Conservation (phyloP, 2,888 invertebrate genomes). For the Chymomyza procnemis region DNA sequence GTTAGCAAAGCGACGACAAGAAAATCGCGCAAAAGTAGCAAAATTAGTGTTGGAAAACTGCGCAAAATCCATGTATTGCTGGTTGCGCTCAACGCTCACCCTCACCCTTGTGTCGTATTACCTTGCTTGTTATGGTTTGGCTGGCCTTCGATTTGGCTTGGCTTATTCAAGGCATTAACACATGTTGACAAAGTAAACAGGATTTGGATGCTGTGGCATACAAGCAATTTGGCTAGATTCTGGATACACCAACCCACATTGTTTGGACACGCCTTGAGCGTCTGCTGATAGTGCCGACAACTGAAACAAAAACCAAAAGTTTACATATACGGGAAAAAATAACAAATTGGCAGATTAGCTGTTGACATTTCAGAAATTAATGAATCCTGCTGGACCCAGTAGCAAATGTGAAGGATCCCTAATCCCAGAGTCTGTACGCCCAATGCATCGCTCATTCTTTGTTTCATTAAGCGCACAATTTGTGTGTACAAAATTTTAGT, state of each 20-base stretch:
- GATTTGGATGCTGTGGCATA: conserved; percentile 53
- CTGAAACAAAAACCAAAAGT: conserved; percentile 1
- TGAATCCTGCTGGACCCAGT: conserved; percentile 66
- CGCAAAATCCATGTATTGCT: not conserved
- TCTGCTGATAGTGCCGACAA: conserved; percentile 22
- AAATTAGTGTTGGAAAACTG: conserved; percentile 24
- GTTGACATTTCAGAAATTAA: conserved; percentile 76
- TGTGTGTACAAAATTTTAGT: conserved; percentile 27
- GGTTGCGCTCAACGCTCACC: not conserved
- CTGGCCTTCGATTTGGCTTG: conserved; percentile 56
- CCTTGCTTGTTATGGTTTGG: conserved; percentile 35
- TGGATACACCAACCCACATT: not conserved
- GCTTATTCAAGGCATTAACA: conserved; percentile 69
- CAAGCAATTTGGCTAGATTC: conserved; percentile 54
- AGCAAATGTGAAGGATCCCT: conserved; percentile 30
- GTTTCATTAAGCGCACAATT: conserved; percentile 62
- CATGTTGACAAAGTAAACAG: conserved; percentile 76
- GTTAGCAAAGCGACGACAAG: conserved; percentile 36
- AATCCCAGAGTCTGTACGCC: not conserved
- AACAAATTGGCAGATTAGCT: conserved; percentile 76
- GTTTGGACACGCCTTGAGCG: not conserved
- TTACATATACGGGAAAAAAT: conserved; percentile 36
- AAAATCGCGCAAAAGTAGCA: conserved; percentile 50
- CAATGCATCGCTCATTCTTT: conserved; percentile 18
- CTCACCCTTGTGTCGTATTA: not conserved